Evolutionary conservation across 2,113 vertebrate genomes (phyloP), one percentile per base, ranked within the genome.

Genomic region (Phaethornis superciliosus): DNA sequence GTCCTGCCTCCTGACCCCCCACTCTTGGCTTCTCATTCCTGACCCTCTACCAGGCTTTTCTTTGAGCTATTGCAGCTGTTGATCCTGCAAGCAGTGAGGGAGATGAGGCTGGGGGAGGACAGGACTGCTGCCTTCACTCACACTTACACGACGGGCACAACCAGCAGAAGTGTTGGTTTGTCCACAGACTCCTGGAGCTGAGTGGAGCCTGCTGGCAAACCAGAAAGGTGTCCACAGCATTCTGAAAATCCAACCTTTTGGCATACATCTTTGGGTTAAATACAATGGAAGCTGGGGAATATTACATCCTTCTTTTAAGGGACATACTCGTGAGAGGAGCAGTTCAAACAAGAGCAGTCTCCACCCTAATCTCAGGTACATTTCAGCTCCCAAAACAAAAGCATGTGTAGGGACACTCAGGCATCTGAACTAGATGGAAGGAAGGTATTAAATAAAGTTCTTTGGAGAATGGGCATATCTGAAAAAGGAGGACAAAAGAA

Each of bases 1-100:
- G 24, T 82, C 75, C 92, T 67, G 9, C 63, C 37, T 5, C 77
- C 83, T 63, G 11, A 40, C 11, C 75, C 27, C 59, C 14, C 10
- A 15, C 79, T 70, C 46, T 55, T 49, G 42, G 13, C 51, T 88
- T 51, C 75, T 91, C 68, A 81, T 74, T 93, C 82, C 64, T 94
- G 64, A 91, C 76, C 80, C 33, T 91, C 64, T 93, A 30, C 76
- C 83, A 28, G 0, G 1, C 81, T 88, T 70, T 62, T 20, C 63
- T 54, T 77, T 93, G 94, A 95, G 92, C 76, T 67, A 1, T 88
- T 75, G 56, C 94, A 96, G 92, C 85, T 96, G 92, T 81, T 90
- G 23, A 52, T 52, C 23, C 12, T 52, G 23, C 51, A 52, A 26
- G 51, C 23, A 52, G 49, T 46, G 46, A 74, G 33, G 40, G 76